phyloP scores from a whole-genome alignment of 2,113 vertebrate genomes.

The Sinocyclocheilus anshuiensis region DNA sequence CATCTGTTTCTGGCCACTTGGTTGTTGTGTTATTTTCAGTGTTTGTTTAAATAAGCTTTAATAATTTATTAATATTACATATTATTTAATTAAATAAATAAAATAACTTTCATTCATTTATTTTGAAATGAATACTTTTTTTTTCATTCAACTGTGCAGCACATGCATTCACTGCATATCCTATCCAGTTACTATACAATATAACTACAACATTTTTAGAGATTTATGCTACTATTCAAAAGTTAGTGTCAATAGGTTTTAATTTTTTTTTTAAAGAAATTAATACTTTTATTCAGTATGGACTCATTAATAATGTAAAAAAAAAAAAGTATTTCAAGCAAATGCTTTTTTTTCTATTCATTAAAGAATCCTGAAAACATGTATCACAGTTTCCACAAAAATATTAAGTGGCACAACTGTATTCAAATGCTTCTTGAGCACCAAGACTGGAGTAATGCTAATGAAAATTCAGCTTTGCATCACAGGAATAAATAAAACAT shows the following conservation, averaged over 20 bases:
- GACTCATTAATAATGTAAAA: background rate
- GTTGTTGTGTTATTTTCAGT: background rate
- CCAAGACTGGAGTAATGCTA: background rate
- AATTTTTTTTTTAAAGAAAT: background rate
- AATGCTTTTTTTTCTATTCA: background rate
- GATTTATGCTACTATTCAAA: background rate
- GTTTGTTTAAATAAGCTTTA: background rate
- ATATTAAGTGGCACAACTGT: background rate
- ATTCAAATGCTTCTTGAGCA: background rate
- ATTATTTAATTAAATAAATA: background rate
- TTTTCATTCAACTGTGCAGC: background rate
- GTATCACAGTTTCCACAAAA: background rate
- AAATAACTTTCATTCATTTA: no score
- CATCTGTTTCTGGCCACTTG: background rate
- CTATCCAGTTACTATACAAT: background rate
- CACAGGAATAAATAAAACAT: background rate
- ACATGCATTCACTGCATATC: background rate
- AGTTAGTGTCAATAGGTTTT: background rate
- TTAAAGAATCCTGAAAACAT: background rate
- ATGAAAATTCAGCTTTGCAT: background rate
- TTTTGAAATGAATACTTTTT: background rate
- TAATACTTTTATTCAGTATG: background rate
- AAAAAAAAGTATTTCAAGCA: background rate
- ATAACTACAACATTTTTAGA: background rate
- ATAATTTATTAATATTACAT: background rate